Percentiles rank a stretch among this genome's conserved stretches.
Conservation (phyloP, 2,888 invertebrate genomes). For the Scaptomyza flava region DNA sequence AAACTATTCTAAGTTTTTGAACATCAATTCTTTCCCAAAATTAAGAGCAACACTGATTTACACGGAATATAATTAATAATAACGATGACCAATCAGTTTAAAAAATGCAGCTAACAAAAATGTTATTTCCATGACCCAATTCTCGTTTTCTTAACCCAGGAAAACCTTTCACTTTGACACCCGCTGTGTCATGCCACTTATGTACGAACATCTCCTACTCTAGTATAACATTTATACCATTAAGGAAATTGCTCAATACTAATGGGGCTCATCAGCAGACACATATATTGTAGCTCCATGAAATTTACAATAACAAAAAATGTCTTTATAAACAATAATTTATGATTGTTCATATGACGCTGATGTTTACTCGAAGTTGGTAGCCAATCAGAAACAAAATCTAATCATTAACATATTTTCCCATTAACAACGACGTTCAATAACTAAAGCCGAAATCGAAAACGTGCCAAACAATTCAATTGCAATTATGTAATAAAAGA, state of each 20-base stretch:
- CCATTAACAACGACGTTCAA: constrained; percentile 22
- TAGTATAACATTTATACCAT: constrained; percentile 2
- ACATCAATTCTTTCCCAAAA: no score
- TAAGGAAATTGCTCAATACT: constrained; percentile 40
- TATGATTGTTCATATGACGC: constrained; percentile 30
- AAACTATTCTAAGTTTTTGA: no score
- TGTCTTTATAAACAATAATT: constrained; percentile 50
- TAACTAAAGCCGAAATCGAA: constrained; percentile 52
- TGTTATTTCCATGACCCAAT: constrained; percentile 34
- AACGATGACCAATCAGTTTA: neutral
- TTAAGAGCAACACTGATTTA: neutral
- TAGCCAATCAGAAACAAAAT: constrained; percentile 46
- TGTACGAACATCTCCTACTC: constrained; percentile 32
- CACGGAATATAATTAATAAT: neutral
- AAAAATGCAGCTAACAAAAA: neutral
- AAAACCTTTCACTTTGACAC: constrained; percentile 49
- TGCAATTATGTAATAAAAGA: constrained; percentile 77
- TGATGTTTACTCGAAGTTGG: constrained; percentile 45
- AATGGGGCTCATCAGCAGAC: constrained; percentile 47
- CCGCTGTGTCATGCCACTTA: constrained; percentile 41
- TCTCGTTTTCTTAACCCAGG: constrained; percentile 11
- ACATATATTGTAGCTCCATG: constrained; percentile 17
- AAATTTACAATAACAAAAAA: constrained; percentile 20
- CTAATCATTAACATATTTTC: constrained; percentile 69
- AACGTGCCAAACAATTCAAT: constrained; percentile 75